Percentiles rank a stretch among this genome's conserved stretches.
phyloP scores from a whole-genome alignment of 2,797 vertebrate species.

The Acomys russatus region DNA sequence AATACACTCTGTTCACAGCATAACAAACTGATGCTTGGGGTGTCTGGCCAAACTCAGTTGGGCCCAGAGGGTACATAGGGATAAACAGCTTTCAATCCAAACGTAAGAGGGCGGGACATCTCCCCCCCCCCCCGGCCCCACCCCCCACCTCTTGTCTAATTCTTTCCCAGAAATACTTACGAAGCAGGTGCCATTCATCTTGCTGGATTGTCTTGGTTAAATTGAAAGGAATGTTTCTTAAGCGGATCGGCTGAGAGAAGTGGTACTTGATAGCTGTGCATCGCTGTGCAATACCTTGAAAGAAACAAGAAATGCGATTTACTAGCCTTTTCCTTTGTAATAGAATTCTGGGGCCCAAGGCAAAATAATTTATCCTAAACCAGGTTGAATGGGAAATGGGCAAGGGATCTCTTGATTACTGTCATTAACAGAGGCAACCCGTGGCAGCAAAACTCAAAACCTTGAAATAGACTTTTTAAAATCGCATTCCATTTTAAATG shows the following conservation, averaged over 20 bases:
- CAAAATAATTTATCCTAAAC: slow-evolving; percentile 19
- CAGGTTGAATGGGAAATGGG: background rate
- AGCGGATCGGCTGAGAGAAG: slow-evolving; percentile 93
- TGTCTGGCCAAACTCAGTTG: background rate
- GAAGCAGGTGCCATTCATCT: slow-evolving; percentile 94
- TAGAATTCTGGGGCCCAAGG: slow-evolving; percentile 39
- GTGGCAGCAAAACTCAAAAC: slow-evolving; percentile 29
- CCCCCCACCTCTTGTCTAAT: background rate
- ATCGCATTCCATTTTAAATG: slow-evolving; percentile 29
- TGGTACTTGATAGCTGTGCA: slow-evolving; percentile 93
- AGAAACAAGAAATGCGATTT: slow-evolving; percentile 50
- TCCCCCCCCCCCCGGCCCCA: too few species aligned
- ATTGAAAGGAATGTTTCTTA: slow-evolving; percentile 93
- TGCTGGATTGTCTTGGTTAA: slow-evolving; percentile 93
- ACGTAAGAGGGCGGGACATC: background rate
- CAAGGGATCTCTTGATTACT: slow-evolving; percentile 28
- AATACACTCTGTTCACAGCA: background rate
- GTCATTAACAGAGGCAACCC: slow-evolving; percentile 40
- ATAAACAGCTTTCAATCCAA: background rate
- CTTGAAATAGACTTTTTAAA: slow-evolving; percentile 46
- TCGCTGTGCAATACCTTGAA: slow-evolving; percentile 92
- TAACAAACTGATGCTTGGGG: background rate
- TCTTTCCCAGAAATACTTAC: slow-evolving; percentile 85
- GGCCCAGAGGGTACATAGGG: background rate
- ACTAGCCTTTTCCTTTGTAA: slow-evolving; percentile 55